phyloP scores from a whole-genome alignment of 1,140 invertebrate genomes.

The Zaprionus taronus region DNA sequence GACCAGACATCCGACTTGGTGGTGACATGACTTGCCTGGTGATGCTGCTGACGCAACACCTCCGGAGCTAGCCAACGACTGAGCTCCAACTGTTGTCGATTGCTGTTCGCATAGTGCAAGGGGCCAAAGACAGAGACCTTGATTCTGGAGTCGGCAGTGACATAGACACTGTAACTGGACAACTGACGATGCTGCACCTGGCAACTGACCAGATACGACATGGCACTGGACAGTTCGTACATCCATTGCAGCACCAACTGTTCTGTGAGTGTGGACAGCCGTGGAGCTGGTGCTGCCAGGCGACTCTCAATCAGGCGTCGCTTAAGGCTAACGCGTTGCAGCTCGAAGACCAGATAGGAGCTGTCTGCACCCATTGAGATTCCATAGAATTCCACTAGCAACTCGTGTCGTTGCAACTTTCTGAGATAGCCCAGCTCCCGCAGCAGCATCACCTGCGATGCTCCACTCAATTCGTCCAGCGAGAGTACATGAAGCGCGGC shows the following conservation, averaged over 20 bases:
- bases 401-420: conserved; percentile 88
- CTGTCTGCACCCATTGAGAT: conserved; percentile 91
- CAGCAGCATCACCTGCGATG: conserved; percentile 88
- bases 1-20: conserved; percentile 93
- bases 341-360: conserved; percentile 89
- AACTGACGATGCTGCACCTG: conserved; percentile 90
- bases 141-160: conserved; percentile 82
- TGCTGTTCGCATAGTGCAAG: conserved; percentile 78
- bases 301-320: conserved; percentile 84
- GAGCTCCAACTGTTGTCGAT: conserved; percentile 87
- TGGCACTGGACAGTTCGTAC: conserved; percentile 87
- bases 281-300: conserved; percentile 76
- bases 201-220: conserved; percentile 88
- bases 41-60: conserved; percentile 88
- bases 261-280: conserved; percentile 86
- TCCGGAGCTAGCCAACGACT: conserved; percentile 92
- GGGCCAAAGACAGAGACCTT: conserved; percentile 64
- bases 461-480: conserved; percentile 87
- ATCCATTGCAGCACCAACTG: conserved; percentile 79
- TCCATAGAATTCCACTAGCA: conserved; percentile 91
- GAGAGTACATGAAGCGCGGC: conserved; percentile 72
- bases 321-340: conserved; percentile 88
- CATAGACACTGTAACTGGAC: conserved; percentile 89
- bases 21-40: conserved; percentile 83
- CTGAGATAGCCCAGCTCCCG: conserved; percentile 90